Conservation (phyloP, 2,113 vertebrate genomes). For the Brachionichthys hirsutus region DNA sequence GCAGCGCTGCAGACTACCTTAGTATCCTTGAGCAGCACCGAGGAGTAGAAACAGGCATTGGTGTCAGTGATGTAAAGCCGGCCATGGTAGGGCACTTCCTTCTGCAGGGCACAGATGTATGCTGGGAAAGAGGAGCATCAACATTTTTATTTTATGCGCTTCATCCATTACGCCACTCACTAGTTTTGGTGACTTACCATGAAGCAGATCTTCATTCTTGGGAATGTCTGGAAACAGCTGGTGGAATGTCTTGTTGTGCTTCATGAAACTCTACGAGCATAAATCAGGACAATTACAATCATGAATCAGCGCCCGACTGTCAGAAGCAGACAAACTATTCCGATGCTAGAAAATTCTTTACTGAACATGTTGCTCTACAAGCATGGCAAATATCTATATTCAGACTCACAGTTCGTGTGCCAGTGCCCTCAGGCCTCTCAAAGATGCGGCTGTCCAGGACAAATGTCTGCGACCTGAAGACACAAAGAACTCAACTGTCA, state of each 20-base stretch:
- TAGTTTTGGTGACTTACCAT: constrained; percentile 64
- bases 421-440: constrained; percentile 57
- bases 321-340: background rate
- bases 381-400: background rate
- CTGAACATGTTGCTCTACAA: background rate
- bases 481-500: background rate
- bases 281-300: background rate
- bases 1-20: constrained; percentile 71
- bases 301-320: background rate
- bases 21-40: constrained; percentile 82
- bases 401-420: constrained; percentile 58
- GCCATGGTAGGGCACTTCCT: constrained; percentile 85
- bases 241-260: constrained; percentile 80
- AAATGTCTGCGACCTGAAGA: constrained; percentile 73
- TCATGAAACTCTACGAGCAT: constrained; percentile 75
- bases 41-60: constrained; percentile 83
- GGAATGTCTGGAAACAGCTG: constrained; percentile 82
- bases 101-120: constrained; percentile 86
- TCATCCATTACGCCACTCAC: background rate
- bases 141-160: background rate
- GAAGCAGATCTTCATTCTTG: constrained; percentile 74
- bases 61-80: constrained; percentile 81
- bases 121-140: constrained; percentile 51
- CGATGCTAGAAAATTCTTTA: background rate
- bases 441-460: constrained; percentile 58